Base-by-base conservation (phyloP, 2,888 invertebrate species). In the Calameuta filiformis region DNA sequence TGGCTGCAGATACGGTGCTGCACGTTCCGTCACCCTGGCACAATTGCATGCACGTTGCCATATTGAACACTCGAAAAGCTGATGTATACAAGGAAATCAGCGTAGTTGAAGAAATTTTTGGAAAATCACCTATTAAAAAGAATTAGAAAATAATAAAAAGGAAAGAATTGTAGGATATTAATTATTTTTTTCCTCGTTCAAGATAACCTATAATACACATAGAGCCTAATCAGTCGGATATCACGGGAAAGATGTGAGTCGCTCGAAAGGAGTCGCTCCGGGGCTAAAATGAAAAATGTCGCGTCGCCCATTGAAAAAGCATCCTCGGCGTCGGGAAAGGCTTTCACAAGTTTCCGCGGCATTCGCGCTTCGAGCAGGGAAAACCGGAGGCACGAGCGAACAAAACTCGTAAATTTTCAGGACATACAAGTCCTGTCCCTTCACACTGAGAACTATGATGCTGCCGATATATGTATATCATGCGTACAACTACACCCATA, bases 381-480 rank as follows among this genome's bases (percentile, higher is more conserved):
- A 80, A 33, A 69, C 75, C 68, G 12, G 79, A 81, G 82, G 81
- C 77, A 79, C 73, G 76, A 78, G 76, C 79, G 86, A 88, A 87
- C 86, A 86, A 87, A 84, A 77, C 83, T 86, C 88, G 83, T 87
- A 88, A 87, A 88, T 88, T 87, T 83, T 78, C 78, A 78, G 79
- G 79, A 76, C 79, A 77, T 81, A 81, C 82, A 56, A 56, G 9
- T 9, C 9, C 1, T 23, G 56, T 56, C 23, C 56, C 56, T 56
- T 56, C 56, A 1, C 9, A 56, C 56, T 56, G 56, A 2, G 9
- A 56, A 56, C 56, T 56, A 56, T 40, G 15, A 40, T 40, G 40
- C 6, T 6, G 15, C 15, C 23, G 23, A 56, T 56, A 56, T 3
- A 56, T 15, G 56, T 23, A 23, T 15, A 23, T 56, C 9, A 23